Evolutionary conservation across 2,797 vertebrate species (phyloP), one percentile per base, ranked within the genome.

Genomic region (Natrix natrix): DNA sequence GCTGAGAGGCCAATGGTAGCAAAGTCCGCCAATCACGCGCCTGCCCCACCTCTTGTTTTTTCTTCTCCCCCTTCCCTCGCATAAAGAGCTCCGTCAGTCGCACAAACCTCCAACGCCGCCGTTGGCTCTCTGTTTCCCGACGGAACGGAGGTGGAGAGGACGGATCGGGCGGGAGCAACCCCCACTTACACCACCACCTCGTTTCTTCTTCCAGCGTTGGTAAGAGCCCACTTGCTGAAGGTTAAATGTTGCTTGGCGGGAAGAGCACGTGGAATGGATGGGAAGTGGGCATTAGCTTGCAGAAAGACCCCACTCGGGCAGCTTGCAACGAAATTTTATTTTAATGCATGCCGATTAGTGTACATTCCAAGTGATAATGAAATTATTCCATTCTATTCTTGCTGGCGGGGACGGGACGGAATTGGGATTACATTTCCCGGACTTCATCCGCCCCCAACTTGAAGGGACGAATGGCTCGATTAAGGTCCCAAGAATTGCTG

Each of bases 21-120:
- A 1, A 55, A 48, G 8, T 52, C 66, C 43, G n/a, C 37, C 92
- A 55, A 43, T 93, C 56, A 83, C 16, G 56, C 86, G 28, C 17
- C n/a, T 14, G 56, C 66, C 86, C 86, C 92, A 87, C 92, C 92
- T 56, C 90, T 61, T 43, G 32, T 78, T 43, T 83, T 69, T 74
- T 17, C 8, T 8, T 17, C 5, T 6, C 5, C 7, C 20, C 8
- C 54, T 6, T 1, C 22, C 11, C 24, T 4, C 7, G 1, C 1
- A 60, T 78, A 91, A 92, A 26, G 16, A 8, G 8, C 0, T n/a
- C 10, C 1, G 13, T 37, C 28, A 4, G 1, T 20, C 8, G 22
- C 86, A 11, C 6, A 6, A 3, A 5, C 12, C 61, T 20, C 22
- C 11, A 7, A 2, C 28, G 28, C 37, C 5, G 28, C 54, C 8